A percentile compares a stretch with the other conserved stretches of the same genome.
Evolutionary conservation across 2,113 vertebrate species (phyloP).

Genomic region (Chaenocephalus aceratus): DNA sequence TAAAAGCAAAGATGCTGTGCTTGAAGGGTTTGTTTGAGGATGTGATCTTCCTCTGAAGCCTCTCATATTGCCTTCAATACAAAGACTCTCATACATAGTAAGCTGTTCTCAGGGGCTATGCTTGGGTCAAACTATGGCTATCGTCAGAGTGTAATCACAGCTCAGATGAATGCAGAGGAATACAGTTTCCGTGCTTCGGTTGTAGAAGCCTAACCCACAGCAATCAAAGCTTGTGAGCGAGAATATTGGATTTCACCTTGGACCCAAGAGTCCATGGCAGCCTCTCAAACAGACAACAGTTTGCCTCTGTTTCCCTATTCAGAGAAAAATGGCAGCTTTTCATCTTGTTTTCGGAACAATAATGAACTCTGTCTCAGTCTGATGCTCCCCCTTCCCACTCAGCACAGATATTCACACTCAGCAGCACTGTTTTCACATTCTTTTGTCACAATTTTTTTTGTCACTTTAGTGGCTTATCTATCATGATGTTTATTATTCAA

Average conservation of each 20-base stretch:
- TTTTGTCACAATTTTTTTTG: conserved; percentile 28
- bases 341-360: conserved; percentile 68
- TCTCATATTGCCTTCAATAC: conserved; percentile 71
- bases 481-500: conserved; percentile 13
- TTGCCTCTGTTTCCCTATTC: conserved; percentile 54
- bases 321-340: conserved; percentile 55
- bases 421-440: conserved; percentile 43
- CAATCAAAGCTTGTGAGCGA: conserved; percentile 64
- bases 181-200: conserved; percentile 72
- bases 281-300: conserved; percentile 54
- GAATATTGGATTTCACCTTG: conserved; percentile 67
- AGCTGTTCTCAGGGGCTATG: conserved; percentile 65
- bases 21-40: conserved; percentile 52
- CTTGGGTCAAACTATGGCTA: conserved; percentile 66
- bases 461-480: neutral
- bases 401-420: conserved; percentile 53
- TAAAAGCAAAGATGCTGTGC: conserved; percentile 32
- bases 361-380: conserved; percentile 63
- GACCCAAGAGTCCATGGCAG: conserved; percentile 45
- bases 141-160: conserved; percentile 71
- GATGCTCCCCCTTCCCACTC: conserved; percentile 49
- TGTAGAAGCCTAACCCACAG: conserved; percentile 50
- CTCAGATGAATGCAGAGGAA: conserved; percentile 69
- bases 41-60: conserved; percentile 53
- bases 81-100: conserved; percentile 64